Conservation (phyloP, 2,113 vertebrate genomes). For the Apodemus sylvaticus region DNA sequence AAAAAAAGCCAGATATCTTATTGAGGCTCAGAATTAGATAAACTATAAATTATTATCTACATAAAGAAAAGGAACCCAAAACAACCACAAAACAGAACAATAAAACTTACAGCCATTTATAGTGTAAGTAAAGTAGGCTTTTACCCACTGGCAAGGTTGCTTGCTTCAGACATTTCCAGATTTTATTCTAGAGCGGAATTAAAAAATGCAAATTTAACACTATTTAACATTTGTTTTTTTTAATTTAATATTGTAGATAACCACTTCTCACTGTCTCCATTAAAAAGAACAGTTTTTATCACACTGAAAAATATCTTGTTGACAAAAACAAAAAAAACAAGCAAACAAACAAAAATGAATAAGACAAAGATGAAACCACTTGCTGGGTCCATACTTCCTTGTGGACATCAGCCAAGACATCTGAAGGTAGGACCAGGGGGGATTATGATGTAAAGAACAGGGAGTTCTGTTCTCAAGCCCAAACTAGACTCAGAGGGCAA, state of each 20-base stretch:
- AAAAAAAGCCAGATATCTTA: conserved; percentile 64
- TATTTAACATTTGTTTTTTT: conserved; percentile 35
- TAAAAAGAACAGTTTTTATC: background rate
- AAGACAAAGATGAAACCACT: background rate
- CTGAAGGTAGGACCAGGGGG: background rate
- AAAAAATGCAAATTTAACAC: conserved; percentile 39
- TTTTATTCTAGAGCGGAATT: conserved; percentile 69
- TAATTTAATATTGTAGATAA: conserved; percentile 23
- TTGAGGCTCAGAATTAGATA: conserved; percentile 79
- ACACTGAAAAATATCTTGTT: background rate
- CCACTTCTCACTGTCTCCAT: background rate
- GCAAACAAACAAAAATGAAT: background rate
- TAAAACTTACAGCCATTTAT: conserved; percentile 74
- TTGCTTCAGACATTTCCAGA: conserved; percentile 67
- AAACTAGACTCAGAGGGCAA: background rate
- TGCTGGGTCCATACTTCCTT: background rate
- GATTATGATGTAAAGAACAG: background rate
- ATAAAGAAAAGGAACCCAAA: conserved; percentile 72
- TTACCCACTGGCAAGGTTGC: conserved; percentile 76
- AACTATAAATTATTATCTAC: conserved; percentile 76
- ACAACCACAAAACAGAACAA: conserved; percentile 69
- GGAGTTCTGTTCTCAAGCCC: background rate
- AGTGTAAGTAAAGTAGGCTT: conserved; percentile 70
- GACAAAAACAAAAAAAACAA: background rate
- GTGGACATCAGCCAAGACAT: background rate